Evolutionary conservation across 2,113 vertebrate species (phyloP), one percentile per base, ranked within the genome.

Genomic region (Axis porcinus): DNA sequence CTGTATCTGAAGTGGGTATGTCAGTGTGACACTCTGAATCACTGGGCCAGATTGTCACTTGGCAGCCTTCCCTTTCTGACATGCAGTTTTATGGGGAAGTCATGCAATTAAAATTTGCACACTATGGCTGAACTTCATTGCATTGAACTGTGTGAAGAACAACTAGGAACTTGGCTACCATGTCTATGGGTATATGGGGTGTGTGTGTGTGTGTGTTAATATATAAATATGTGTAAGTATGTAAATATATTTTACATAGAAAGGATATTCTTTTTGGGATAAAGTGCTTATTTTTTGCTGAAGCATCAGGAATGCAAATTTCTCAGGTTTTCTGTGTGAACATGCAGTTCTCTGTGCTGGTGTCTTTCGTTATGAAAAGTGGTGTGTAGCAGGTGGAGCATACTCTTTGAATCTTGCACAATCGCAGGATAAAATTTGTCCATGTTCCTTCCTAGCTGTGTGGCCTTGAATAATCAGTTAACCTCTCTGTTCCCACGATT

Each of bases 1-100:
- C 91, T 97, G 81, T 96, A 89, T 97, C 93, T 81, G 54, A 92
- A 98, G 60, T 90, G 95, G 76, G 36, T 74, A 60, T 79, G 89
- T 95, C 85, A 95, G 79, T 86, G 94, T 95, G 97, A 95, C 89
- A 87, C 62, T 6, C 3, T 87, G 95, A 95, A 36, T 98, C 87
- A 57, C 13, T 78, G 64, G 95, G 70, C 76, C 97, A 94, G 96
- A 96, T 81, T 97, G 83, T 92, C 94, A 70, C 64, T 97, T 96
- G 97, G 95, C 86, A 90, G 79, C 14, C 50, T 96, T 97, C 92
- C 62, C 92, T 94, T 91, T 87, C 43, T 82, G 70, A 84, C 83
- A 79, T 55, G 74, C 83, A 70, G 28, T 94, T 95, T 50, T 60
- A 60, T 60, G 64, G 79, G 83, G 60, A 86, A 94, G 86, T 94